Evolutionary conservation across 2,113 vertebrate species (phyloP).

Genomic region (Trochalopteron elliotii): DNA sequence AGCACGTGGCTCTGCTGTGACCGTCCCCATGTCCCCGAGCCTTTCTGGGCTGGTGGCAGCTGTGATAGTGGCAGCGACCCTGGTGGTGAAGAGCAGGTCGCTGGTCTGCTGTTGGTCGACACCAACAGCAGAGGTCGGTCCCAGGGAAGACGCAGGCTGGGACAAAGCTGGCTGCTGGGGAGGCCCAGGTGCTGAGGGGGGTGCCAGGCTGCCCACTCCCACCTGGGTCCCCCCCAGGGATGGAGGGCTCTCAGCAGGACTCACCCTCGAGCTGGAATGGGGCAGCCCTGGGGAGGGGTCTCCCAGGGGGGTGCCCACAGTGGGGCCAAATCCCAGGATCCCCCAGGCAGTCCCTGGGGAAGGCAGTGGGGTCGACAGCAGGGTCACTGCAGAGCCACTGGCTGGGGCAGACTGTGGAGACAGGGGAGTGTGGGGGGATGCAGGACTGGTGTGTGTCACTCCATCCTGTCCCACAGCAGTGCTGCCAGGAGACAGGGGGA

Average conservation of each 20-base stretch:
- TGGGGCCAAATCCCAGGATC: background rate
- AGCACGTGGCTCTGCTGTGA: rapidly evolving
- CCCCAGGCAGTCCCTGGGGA: rapidly evolving
- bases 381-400: background rate
- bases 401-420: background rate
- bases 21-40: rapidly evolving
- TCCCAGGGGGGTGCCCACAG: background rate
- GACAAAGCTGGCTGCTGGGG: background rate
- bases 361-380: rapidly evolving
- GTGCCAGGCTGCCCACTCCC: background rate
- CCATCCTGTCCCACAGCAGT: rapidly evolving
- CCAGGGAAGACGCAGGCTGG: background rate
- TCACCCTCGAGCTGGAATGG: rapidly evolving
- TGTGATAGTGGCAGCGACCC: background rate
- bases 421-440: rapidly evolving
- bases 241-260: background rate
- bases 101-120: too few relatives aligned
- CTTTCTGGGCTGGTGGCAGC: background rate
- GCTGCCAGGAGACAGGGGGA: rapidly evolving
- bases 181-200: background rate
- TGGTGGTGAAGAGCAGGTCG: too few relatives aligned
- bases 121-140: rapidly evolving
- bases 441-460: rapidly evolving
- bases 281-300: background rate
- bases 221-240: background rate